Base-by-base conservation (phyloP, 2,797 vertebrate species). In the Rhinella marina region DNA sequence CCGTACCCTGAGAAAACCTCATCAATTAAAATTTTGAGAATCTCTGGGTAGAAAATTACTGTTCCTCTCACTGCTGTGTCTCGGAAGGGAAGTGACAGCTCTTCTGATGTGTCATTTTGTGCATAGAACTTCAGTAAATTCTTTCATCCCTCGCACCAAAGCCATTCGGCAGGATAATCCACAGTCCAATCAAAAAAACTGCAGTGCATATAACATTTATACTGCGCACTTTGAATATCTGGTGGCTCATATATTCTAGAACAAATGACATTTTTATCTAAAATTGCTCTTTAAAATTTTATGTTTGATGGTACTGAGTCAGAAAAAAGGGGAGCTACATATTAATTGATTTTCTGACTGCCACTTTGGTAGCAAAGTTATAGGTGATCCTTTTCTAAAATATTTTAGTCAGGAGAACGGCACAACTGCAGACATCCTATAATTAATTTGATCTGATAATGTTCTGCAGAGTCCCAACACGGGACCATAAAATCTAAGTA, bases 371-470 rank as follows among this genome's bases (percentile, higher is more conserved):
- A 61, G 68, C 19, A 66, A 81, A 86, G 50, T 52, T 70, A 10
- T 13, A 11, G 56, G 41, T 75, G 41, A 81, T 66, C 54, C 81
- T 66, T 62, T 41, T 48, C 78, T 79, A 27, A n/a, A n/a, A 27
- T 68, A 41, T 75, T 85, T 87, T 56, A 56, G 25, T 29, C 59
- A 87, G 78, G 54, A 12, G 50, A 61, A 75, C 23, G 16, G 29
- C 78, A 70, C 27, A 59, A 81, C 32, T 17, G 54, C 78, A 57
- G 29, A 72, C 78, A 64, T 25, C 73, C 73, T 73, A 56, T 80
- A 70, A 87, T 88, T 88, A 85, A 85, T 85, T 75, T 77, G n/a
- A 87, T 75, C 48, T 87, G 72, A 76, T 84, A 75, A 61, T 29
- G n/a, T 85, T 87, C 86, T 72, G 21, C 48, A 64, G 66, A 70